Evolutionary conservation across 1,140 invertebrate species (phyloP).

Genomic region (Eupristina koningsbergeri): DNA sequence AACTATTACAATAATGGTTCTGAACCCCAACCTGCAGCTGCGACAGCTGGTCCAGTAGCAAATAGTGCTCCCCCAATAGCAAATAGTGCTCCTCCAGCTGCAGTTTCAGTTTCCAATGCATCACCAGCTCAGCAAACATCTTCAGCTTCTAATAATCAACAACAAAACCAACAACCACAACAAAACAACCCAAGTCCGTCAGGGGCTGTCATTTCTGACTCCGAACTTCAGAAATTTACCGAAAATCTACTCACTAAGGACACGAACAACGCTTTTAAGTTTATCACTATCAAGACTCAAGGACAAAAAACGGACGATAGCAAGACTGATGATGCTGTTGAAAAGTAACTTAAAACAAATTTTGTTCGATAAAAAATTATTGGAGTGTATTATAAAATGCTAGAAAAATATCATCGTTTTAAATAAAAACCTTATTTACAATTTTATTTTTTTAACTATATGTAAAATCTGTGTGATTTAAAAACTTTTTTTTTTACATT

Average conservation of each 20-base stretch:
- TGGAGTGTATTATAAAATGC: too few relatives aligned
- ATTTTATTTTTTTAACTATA: too few relatives aligned
- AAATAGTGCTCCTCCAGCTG: constrained; percentile 38
- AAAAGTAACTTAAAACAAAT: constrained; percentile 62
- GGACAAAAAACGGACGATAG: constrained; percentile 69
- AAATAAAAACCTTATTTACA: too few relatives aligned
- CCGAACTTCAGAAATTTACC: constrained; percentile 68
- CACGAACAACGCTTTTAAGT: constrained; percentile 69
- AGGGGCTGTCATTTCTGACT: constrained; percentile 64
- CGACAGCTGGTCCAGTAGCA: constrained; percentile 43
- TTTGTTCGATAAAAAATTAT: neutral
- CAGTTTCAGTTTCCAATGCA: constrained; percentile 28
- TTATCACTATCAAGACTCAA: constrained; percentile 70
- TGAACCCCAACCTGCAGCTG: constrained; percentile 24
- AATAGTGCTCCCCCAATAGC: too few relatives aligned
- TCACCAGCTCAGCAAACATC: constrained; percentile 33
- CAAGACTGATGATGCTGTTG: constrained; percentile 66
- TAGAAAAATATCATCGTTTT: too few relatives aligned
- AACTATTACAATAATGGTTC: constrained; percentile 70
- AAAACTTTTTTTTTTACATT: too few relatives aligned
- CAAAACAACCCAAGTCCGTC: constrained; percentile 59
- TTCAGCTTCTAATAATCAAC: constrained; percentile 36
- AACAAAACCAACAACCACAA: constrained; percentile 38
- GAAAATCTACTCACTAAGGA: constrained; percentile 69
- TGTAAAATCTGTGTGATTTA: too few relatives aligned